Evolutionary conservation across 2,113 vertebrate species (phyloP).

Genomic region (Terrapene triunguis): DNA sequence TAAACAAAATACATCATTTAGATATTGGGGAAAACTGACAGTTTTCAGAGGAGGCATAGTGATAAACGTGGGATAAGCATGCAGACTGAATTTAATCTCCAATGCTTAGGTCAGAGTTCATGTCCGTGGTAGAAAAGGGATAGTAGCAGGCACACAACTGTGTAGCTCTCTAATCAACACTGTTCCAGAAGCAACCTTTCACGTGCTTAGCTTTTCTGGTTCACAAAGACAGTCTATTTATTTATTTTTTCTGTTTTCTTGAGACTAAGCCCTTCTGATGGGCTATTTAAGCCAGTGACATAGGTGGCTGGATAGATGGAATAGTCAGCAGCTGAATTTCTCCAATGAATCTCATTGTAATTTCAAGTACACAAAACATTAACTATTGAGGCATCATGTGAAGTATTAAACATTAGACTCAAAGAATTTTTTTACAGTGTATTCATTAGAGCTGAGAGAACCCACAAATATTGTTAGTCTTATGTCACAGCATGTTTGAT

Average conservation of each 20-base stretch:
- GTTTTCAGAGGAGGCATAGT: not conserved
- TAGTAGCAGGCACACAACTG: not conserved
- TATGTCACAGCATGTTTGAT: not conserved
- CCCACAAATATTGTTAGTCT: not conserved
- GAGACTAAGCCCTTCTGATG: not conserved
- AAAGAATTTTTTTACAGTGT: not conserved
- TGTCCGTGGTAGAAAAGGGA: not conserved
- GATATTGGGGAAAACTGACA: not conserved
- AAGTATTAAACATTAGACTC: not conserved
- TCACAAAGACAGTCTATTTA: not conserved
- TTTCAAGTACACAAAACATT: not conserved
- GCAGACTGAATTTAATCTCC: not conserved
- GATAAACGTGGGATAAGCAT: not conserved
- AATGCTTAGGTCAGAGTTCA: not conserved
- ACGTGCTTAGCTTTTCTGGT: not conserved
- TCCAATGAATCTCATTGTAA: not conserved
- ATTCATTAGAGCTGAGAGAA: not conserved
- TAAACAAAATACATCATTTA: not conserved
- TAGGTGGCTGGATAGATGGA: not conserved
- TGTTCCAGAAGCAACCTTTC: not conserved
- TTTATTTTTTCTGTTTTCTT: not conserved
- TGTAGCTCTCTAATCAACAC: not conserved
- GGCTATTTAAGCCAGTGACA: not conserved
- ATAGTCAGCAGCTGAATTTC: rapidly evolving
- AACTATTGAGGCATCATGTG: not conserved